Percentiles rank a stretch among this genome's conserved stretches.
phyloP scores from a whole-genome alignment of 2,888 invertebrate species.

The Imbricaverruca yamaguchii region DNA sequence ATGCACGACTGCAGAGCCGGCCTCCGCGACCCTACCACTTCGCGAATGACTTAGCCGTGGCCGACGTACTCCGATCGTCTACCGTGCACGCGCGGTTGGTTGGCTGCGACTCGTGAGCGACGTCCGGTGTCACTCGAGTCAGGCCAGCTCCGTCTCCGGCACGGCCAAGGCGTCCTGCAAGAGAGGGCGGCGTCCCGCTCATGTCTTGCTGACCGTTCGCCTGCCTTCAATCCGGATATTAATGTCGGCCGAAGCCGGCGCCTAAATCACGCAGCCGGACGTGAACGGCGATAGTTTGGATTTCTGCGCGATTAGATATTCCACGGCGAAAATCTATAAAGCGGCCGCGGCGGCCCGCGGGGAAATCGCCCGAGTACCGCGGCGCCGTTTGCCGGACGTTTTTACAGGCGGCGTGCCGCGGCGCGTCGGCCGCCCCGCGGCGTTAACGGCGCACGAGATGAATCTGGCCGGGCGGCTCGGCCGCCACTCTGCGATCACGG shows the following conservation, averaged over 20 bases:
- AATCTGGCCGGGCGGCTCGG: background rate
- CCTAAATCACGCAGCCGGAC: background rate
- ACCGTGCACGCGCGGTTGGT: too few relatives aligned
- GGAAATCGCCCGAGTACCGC: background rate
- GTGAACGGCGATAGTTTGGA: background rate
- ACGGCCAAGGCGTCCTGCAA: too few relatives aligned
- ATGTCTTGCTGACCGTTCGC: too few relatives aligned
- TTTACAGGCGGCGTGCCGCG: background rate
- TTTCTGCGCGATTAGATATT: constrained; percentile 19
- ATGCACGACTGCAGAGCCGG: too few relatives aligned
- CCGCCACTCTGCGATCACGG: too few relatives aligned
- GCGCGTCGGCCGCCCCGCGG: background rate
- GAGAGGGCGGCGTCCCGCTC: too few relatives aligned
- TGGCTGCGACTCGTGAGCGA: too few relatives aligned
- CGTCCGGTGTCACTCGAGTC: too few relatives aligned
- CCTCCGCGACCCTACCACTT: too few relatives aligned
- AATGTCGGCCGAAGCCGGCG: background rate
- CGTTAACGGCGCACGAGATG: background rate
- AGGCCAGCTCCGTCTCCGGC: too few relatives aligned
- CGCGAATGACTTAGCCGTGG: too few relatives aligned
- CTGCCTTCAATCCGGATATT: constrained; percentile 4
- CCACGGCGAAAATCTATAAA: constrained; percentile 13
- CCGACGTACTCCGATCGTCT: too few relatives aligned
- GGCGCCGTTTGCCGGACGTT: background rate
- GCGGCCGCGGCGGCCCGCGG: background rate